Evolutionary conservation across 2,797 vertebrate species (phyloP).

Genomic region (Agapornis canus): DNA sequence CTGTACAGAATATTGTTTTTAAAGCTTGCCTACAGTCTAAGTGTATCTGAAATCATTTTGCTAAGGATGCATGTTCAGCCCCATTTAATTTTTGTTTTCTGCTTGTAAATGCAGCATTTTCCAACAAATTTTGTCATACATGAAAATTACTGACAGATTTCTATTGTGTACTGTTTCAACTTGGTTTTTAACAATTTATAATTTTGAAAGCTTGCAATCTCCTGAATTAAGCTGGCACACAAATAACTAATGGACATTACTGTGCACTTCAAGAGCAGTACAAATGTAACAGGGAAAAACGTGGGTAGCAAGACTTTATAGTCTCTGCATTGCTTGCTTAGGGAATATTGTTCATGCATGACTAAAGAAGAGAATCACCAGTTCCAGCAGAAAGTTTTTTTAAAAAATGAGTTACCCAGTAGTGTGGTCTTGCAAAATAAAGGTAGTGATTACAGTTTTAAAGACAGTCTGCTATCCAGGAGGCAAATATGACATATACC

Average conservation of each 20-base stretch:
- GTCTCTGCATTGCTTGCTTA: background rate
- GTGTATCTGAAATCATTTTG: conserved; percentile 53
- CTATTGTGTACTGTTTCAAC: conserved; percentile 40
- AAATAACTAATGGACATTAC: background rate
- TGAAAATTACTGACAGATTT: conserved; percentile 1
- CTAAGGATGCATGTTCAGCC: background rate
- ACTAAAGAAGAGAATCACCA: background rate
- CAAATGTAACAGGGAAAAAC: background rate
- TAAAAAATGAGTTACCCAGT: background rate
- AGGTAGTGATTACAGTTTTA: background rate
- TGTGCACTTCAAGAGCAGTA: conserved; percentile 32
- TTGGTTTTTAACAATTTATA: conserved; percentile 49
- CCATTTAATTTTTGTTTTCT: conserved; percentile 25
- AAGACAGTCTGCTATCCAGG: background rate
- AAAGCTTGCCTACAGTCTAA: conserved; percentile 15
- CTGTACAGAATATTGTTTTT: background rate
- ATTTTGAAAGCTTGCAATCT: conserved; percentile 9
- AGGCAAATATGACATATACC: background rate
- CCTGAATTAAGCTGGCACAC: conserved; percentile 48
- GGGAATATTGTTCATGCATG: background rate
- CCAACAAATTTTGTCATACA: background rate
- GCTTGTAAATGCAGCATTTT: conserved; percentile 38
- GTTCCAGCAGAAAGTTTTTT: conserved; percentile 15
- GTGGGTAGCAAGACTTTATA: background rate
- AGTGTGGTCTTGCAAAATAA: background rate